Evolutionary conservation across 2,888 invertebrate species (phyloP), one percentile per base, ranked within the genome.

Genomic region (Thymelicus sylvestris): DNA sequence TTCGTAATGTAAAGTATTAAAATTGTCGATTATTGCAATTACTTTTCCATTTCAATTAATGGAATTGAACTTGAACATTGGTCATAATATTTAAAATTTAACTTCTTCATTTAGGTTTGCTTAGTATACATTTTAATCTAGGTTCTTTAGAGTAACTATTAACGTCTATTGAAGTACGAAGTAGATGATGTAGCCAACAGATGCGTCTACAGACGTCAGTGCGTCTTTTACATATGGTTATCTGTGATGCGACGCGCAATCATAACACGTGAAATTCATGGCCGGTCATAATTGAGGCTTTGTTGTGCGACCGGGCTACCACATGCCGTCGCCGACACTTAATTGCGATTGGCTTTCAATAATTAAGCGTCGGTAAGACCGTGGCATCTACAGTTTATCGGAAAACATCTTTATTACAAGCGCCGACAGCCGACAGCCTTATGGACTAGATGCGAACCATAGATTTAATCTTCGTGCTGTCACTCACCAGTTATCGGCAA

Each of bases 181-280:
- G 4, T 44, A 74, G 72, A 74, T 76, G 72, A 73, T 66, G 71
- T 74, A 70, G 67, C 38, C 68, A 78, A 83, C 86, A 86, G 85
- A 85, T 85, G 85, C 77, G 31, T 31, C 19, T 19, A 19, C 19
- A 19, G 19, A 19, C 19, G 19, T 19, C 19, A 19, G 2, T 72
- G 69, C 76, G 71, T 44, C 78, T 79, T 76, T 79, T 77, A 72
- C 64, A 66, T 38, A 64, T 19, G 19, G 19, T 19, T 71, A 69
- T 44, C 60, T 65, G 66, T 67, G 61, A 71, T 72, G 74, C 72
- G 74, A 74, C 74, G 69, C 75, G 76, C 79, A 82, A 83, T 82
- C 81, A 84, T 83, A 85, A 78, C 82, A 80, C 79, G 81, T 82
- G 80, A 83, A 84, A 81, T 84, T 82, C 79, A 83, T 76, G 78